Evolutionary conservation across 2,797 vertebrate genomes (phyloP), one percentile per base, ranked within the genome.

Genomic region (Pseudomugil gertrudae): DNA sequence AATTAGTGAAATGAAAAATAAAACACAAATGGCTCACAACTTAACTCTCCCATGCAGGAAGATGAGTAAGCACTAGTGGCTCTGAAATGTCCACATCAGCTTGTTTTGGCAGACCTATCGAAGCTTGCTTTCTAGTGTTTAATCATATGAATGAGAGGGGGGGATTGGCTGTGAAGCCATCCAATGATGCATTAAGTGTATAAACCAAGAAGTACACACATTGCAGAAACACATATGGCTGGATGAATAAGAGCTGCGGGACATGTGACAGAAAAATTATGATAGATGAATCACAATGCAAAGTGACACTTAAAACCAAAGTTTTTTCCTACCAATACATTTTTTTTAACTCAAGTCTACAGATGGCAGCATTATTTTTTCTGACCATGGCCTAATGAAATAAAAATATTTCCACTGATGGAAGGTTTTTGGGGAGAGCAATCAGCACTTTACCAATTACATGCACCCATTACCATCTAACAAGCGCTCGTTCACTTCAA

Each of bases 311-410:
- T 8, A 1, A 33, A 63, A 79, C 14, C 40, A 63, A 38, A 61
- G 21, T 65, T 30, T 23, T 35, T 32, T 54, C 56, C 47, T 36
- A 14, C 19, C n/a, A 27, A 13, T 51, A 23, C 13, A 32, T 21
- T 24, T 48, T 50, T 57, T 5, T 66, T 55, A 54, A 58, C 66
- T 78, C 52, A 33, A 45, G 35, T 66, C 72, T 78, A 63, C 86
- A 89, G 88, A 87, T 86, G 85, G 78, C 74, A 76, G 80, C 79
- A 73, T 77, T 82, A 86, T 87, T 87, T 86, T 85, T 88, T 86
- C 80, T 81, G 82, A 87, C 87, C 84, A 87, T 67, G 75, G 81
- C 81, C 83, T 91, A 91, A 91, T 91, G 86, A 87, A 90, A 91
- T 80, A 84, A 87, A 90, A 87, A 79, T 90, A 86, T 84, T 79